Evolutionary conservation across 2,888 invertebrate species (phyloP).

Genomic region (Lamellibrachia satsuma): DNA sequence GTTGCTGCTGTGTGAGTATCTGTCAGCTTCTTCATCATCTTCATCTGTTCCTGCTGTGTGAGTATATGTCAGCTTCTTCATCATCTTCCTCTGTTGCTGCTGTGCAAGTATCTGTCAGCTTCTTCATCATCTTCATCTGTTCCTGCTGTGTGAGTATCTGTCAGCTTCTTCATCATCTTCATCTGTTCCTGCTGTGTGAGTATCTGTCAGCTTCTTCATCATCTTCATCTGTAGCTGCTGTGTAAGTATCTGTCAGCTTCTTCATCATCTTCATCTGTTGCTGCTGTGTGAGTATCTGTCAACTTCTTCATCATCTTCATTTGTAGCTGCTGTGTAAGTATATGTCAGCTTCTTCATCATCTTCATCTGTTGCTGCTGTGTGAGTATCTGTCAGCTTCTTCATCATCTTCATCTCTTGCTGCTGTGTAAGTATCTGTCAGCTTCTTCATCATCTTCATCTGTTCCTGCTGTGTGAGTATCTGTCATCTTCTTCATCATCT

Average conservation of each 20-base stretch:
- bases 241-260: conserved; percentile 26
- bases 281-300: background rate
- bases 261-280: background rate
- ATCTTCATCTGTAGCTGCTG: conserved; percentile 31
- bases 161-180: conserved; percentile 32
- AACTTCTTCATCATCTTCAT: conserved; percentile 19
- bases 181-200: conserved; percentile 91
- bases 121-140: conserved; percentile 83
- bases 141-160: conserved; percentile 86
- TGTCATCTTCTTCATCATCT: conserved; percentile 85
- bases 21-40: conserved; percentile 85
- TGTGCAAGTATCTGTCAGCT: conserved; percentile 96
- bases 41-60: conserved; percentile 98
- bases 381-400: conserved; percentile 24
- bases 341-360: no score
- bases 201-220: conserved; percentile 27
- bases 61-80: conserved; percentile 84
- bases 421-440: conserved; percentile 25
- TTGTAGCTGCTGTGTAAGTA: conserved; percentile 25
- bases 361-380: no score
- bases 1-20: background rate
- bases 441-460: conserved; percentile 22
- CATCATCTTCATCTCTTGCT: background rate
- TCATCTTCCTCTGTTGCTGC: conserved; percentile 77
- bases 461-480: background rate